Evolutionary conservation across 2,113 vertebrate genomes (phyloP), one percentile per base, ranked within the genome.

Genomic region (Antechinus flavipes): DNA sequence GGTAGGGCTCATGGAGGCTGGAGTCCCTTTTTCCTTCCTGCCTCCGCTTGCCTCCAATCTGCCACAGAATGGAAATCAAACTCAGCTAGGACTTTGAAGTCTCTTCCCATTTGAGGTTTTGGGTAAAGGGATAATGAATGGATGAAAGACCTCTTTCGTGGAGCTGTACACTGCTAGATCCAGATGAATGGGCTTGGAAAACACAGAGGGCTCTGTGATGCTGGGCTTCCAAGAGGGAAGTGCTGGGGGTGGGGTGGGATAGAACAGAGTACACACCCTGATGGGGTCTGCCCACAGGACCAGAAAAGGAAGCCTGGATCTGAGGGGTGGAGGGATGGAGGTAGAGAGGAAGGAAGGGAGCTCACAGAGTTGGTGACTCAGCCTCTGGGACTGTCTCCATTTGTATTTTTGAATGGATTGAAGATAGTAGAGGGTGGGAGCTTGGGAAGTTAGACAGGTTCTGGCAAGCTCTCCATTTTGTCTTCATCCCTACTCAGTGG

Each of bases 381-480:
- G 56, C 89, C 91, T 68, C 53, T 89, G 92, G 91, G 54, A 52
- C 91, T 52, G 90, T 89, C 50, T 90, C 91, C 91, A 58, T 55
- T 90, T 92, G 24, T 93, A 55, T 89, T 10, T 61, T 91, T 94
- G 61, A 97, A 95, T 92, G 11, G 92, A 96, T 93, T 90, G 91
- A 97, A 93, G 96, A 97, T 84, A 96, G 95, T 94, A 56, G 91
- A 96, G 96, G 96, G 96, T 49, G 95, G 96, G 96, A 96, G 90
- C 91, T 49, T 92, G 53, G 90, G 92, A 92, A 94, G 96, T 14
- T 58, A 95, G 93, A 93, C 91, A 24, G 92, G 95, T 90, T 91
- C 91, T 58, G 95, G 95, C 84, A 54, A 58, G 54, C 26, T 54
- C 53, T 89, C 14, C 91, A n/a, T 94, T 76, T 58, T 89, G 89